Evolutionary conservation across 2,113 vertebrate species (phyloP).

Genomic region (Leptobrachium ailaonicum): DNA sequence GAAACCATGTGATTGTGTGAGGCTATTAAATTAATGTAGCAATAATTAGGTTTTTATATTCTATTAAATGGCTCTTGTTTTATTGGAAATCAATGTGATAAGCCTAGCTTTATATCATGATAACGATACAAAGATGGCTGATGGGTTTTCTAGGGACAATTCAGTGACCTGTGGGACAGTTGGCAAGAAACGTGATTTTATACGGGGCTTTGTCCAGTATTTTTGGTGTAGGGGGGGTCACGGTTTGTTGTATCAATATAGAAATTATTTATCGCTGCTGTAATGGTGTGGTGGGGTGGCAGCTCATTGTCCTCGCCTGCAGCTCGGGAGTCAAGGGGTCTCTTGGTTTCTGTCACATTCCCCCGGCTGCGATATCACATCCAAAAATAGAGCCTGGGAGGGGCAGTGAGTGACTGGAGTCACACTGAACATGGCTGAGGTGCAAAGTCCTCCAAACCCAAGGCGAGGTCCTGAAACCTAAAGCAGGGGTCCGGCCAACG

Average conservation of each 20-base stretch:
- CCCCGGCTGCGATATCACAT: constrained; percentile 26
- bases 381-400: constrained; percentile 39
- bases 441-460: constrained; percentile 15
- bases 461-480: constrained; percentile 4
- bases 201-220: too few relatives aligned
- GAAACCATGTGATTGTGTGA: too few relatives aligned
- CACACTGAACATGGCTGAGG: constrained; percentile 10
- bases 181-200: too few relatives aligned
- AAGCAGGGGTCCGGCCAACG: background rate
- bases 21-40: too few relatives aligned
- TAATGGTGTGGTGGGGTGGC: background rate
- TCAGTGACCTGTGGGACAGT: too few relatives aligned
- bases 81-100: too few relatives aligned
- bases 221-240: too few relatives aligned
- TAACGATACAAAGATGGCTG: too few relatives aligned
- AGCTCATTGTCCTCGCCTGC: background rate
- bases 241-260: background rate
- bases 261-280: background rate
- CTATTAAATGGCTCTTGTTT: too few relatives aligned
- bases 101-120: too few relatives aligned
- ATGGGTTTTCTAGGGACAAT: too few relatives aligned
- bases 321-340: constrained; percentile 17
- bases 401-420: constrained; percentile 17
- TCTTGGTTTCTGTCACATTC: constrained; percentile 43
- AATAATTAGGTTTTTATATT: too few relatives aligned